Evolutionary conservation across 2,888 invertebrate species (phyloP), one percentile per base, ranked within the genome.

Genomic region (Agrochola macilenta): DNA sequence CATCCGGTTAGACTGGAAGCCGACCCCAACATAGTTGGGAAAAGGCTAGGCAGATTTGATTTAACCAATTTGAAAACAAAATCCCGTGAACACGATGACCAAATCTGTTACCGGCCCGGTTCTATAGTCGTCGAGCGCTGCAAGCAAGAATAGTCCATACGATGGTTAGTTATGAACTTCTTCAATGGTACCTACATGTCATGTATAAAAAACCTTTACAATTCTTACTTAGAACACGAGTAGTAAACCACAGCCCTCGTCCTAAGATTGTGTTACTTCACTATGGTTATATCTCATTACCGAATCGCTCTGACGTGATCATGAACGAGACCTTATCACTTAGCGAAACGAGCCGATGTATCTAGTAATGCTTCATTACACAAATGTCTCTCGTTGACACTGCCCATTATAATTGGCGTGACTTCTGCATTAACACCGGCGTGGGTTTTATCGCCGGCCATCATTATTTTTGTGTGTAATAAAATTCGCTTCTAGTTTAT

Each of bases 191-290:
- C 43, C 26, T 65, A 74, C 63, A 74, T 26, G 30, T 57, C 2
- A 20, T 7, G 8, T 23, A 58, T 20, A 65, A 64, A 73, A 82
- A 79, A 75, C 46, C 69, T 14, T 30, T 66, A 71, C 57, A 72
- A 64, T 75, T 68, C 54, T 35, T 69, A 74, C 64, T 52, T 46
- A 81, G 83, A 85, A 87, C 89, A 90, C 88, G 88, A 89, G 79
- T 90, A 92, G 91, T 90, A 92, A 93, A 95, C 95, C 95, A 84
- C 95, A 95, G 89, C 91, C 92, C 93, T 93, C 90, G 91, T 82
- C 77, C 81, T 77, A 78, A 91, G 90, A 94, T 93, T 90, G 87
- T 91, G 87, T 94, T 94, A 93, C 94, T 79, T 71, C 81, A 89
- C 80, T 87, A 88, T 87, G 85, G 86, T 89, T 83, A 85, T 90